phyloP scores from a whole-genome alignment of 2,888 invertebrate genomes.

The Lordiphosa fenestrarum region DNA sequence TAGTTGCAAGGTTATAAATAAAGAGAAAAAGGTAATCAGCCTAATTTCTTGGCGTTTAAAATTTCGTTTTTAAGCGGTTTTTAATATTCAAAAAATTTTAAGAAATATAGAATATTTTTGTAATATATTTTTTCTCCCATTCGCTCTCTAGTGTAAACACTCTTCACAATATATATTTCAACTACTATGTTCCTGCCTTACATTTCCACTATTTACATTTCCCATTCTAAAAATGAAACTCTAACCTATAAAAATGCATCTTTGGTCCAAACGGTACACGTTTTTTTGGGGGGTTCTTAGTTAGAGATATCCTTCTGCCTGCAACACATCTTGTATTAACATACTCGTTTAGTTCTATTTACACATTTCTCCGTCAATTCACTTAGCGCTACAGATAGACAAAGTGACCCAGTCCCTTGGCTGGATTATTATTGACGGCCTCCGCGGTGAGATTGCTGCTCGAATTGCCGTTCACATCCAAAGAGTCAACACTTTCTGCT shows the following conservation, averaged over 20 bases:
- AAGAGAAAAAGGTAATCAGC: too few relatives aligned
- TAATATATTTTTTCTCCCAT: too few relatives aligned
- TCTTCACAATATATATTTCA: conserved; percentile 1
- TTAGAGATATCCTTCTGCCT: neutral
- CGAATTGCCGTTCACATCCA: conserved; percentile 59
- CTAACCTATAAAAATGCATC: conserved; percentile 66
- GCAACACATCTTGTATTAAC: neutral
- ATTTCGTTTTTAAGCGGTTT: too few relatives aligned
- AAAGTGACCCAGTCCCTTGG: conserved; percentile 79
- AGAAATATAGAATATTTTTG: too few relatives aligned
- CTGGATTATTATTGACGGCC: conserved; percentile 79
- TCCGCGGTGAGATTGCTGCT: conserved; percentile 55
- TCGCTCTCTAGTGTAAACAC: too few relatives aligned
- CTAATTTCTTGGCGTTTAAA: too few relatives aligned
- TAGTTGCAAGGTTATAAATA: too few relatives aligned
- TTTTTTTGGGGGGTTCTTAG: conserved; percentile 34
- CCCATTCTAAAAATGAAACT: conserved; percentile 5
- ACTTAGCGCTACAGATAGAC: conserved; percentile 75
- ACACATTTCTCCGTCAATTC: conserved; percentile 22
- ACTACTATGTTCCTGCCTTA: conserved; percentile 3
- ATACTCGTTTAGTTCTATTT: conserved; percentile 20
- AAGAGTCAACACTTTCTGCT: conserved; percentile 19
- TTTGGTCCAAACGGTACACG: conserved; percentile 62
- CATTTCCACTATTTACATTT: conserved; percentile 26
- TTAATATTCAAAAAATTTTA: too few relatives aligned